Percentiles rank a stretch among this genome's conserved stretches.
Evolutionary conservation across 2,113 vertebrate species (phyloP).

Genomic region (Chionomys nivalis): DNA sequence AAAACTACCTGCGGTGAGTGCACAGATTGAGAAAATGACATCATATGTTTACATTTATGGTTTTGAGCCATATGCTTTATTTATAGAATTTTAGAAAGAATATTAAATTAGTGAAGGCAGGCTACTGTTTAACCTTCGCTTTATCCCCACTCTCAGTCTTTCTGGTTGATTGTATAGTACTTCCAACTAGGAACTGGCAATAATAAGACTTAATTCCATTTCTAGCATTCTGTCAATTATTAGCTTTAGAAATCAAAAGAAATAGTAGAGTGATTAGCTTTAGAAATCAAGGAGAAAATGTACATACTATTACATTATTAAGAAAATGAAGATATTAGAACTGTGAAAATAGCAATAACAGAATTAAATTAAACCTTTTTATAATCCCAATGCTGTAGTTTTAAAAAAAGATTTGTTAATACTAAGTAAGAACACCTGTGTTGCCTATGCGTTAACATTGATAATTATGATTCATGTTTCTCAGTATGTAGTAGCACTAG

Average conservation of each 20-base stretch:
- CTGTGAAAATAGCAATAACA: constrained; percentile 9
- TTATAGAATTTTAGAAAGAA: neutral
- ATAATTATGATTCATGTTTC: neutral
- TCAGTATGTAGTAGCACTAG: neutral
- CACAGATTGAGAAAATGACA: neutral
- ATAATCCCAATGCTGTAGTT: neutral
- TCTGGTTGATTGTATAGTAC: neutral
- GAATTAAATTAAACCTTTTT: constrained; percentile 39
- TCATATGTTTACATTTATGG: constrained; percentile 32
- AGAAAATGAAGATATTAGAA: constrained; percentile 26
- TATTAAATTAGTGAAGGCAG: constrained; percentile 29
- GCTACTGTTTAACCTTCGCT: constrained; percentile 1
- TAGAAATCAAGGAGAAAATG: constrained; percentile 20
- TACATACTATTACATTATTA: constrained; percentile 37
- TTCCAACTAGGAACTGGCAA: constrained; percentile 18
- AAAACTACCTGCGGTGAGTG: neutral
- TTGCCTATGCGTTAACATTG: neutral
- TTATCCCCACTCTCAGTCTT: neutral
- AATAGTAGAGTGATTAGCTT: too few relatives aligned
- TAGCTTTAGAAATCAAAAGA: constrained; percentile 7
- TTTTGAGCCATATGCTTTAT: neutral
- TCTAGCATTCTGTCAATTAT: constrained; percentile 4
- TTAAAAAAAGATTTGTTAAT: neutral
- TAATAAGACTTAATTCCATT: constrained; percentile 21
- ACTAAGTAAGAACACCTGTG: neutral